Evolutionary conservation across 2,113 vertebrate genomes (phyloP).

Genomic region (Nannospalax galili): DNA sequence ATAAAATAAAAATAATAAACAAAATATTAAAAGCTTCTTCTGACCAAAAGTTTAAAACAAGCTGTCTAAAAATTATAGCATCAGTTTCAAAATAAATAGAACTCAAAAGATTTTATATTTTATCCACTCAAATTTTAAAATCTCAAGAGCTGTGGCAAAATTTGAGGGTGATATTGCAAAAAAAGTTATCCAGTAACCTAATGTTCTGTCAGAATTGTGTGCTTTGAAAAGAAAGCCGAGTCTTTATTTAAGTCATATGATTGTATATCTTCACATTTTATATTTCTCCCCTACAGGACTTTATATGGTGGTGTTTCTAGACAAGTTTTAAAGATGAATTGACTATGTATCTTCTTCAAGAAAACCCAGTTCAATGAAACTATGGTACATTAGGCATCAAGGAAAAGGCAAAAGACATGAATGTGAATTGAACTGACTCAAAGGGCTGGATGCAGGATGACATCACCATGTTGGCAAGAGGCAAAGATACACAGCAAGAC

Average conservation of each 20-base stretch:
- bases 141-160: background rate
- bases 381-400: slow-evolving; percentile 37
- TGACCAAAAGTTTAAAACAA: slow-evolving; percentile 24
- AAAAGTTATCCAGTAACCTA: background rate
- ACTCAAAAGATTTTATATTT: slow-evolving; percentile 11
- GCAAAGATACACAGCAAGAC: background rate
- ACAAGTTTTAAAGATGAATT: slow-evolving; percentile 1
- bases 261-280: background rate
- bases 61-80: background rate
- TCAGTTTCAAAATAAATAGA: background rate
- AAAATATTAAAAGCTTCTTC: no score
- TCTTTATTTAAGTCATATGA: background rate
- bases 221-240: background rate
- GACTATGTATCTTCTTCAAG: background rate
- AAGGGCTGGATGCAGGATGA: slow-evolving; percentile 63
- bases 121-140: slow-evolving; percentile 30
- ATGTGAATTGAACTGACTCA: slow-evolving; percentile 69
- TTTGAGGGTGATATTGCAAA: background rate
- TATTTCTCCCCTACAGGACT: background rate
- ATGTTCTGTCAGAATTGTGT: background rate
- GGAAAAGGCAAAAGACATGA: slow-evolving; percentile 62
- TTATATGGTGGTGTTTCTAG: background rate
- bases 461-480: slow-evolving; percentile 78
- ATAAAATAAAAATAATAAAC: no score
- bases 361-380: slow-evolving; percentile 62